Evolutionary conservation across 2,888 invertebrate species (phyloP).

Genomic region (Polymixis flavicincta): DNA sequence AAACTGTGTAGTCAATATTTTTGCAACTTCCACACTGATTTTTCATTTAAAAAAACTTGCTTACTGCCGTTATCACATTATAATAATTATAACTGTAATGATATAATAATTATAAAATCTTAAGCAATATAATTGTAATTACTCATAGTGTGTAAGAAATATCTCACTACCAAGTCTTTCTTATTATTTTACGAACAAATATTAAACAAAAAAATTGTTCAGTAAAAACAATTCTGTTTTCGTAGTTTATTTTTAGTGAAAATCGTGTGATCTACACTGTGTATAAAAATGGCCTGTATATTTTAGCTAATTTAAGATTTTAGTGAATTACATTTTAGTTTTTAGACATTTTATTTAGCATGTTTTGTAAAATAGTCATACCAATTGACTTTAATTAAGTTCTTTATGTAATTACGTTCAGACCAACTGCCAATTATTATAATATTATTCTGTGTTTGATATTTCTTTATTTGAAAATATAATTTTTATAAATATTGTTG

Average conservation of each 20-base stretch:
- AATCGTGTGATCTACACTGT: constrained; percentile 79
- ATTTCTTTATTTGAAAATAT: constrained; percentile 86
- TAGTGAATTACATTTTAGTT: constrained; percentile 68
- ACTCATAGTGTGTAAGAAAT: constrained; percentile 71
- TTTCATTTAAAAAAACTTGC: constrained; percentile 58
- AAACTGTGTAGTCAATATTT: constrained; percentile 37
- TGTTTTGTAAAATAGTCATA: constrained; percentile 72
- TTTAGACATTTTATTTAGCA: constrained; percentile 68
- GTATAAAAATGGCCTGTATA: constrained; percentile 85
- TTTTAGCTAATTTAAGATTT: constrained; percentile 79
- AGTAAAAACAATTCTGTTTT: constrained; percentile 51
- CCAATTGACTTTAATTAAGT: constrained; percentile 75
- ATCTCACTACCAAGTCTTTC: constrained; percentile 77
- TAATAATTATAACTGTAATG: constrained; percentile 71
- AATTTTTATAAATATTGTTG: constrained; percentile 79
- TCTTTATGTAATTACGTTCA: constrained; percentile 76
- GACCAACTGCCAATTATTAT: constrained; percentile 83
- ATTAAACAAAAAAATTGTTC: constrained; percentile 50
- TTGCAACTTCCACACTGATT: constrained; percentile 67
- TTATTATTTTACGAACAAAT: constrained; percentile 60
- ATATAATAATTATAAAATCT: constrained; percentile 75
- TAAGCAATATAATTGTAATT: constrained; percentile 86
- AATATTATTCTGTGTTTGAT: constrained; percentile 75
- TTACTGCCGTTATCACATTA: constrained; percentile 72
- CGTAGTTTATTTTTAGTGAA: constrained; percentile 67